Conservation (phyloP, 2,888 invertebrate species). For the Myathropa florea region DNA sequence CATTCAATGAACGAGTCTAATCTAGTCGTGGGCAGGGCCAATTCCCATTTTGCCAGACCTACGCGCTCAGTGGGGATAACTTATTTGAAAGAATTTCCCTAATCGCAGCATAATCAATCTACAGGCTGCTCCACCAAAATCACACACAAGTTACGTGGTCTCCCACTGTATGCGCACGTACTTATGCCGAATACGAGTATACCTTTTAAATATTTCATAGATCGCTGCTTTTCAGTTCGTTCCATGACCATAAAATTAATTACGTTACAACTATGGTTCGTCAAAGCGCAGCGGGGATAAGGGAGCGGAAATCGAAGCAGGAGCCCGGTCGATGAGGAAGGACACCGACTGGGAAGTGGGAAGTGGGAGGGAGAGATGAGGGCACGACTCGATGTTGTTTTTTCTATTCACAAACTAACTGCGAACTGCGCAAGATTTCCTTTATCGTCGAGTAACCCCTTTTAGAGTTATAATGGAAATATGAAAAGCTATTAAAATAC, state of each 20-base stretch:
- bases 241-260: conserved; percentile 19
- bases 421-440: conserved; percentile 10
- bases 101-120: conserved; percentile 9
- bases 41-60: neutral
- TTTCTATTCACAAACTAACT: neutral
- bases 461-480: neutral
- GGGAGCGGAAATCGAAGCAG: neutral
- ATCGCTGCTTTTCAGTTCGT: neutral
- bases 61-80: neutral
- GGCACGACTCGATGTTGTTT: neutral
- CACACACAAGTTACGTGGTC: neutral
- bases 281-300: neutral
- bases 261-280: neutral
- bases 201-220: conserved; percentile 12
- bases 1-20: conserved; percentile 5
- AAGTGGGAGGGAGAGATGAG: neutral
- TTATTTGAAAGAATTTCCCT: neutral
- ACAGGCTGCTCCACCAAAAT: neutral
- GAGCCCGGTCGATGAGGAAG: neutral
- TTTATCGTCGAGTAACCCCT: conserved; percentile 21
- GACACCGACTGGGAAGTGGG: neutral
- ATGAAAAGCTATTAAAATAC: conserved; percentile 18
- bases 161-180: neutral
- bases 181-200: neutral
- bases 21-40: neutral